phyloP scores from a whole-genome alignment of 2,797 vertebrate genomes.

The Myiotriccus ornatus region DNA sequence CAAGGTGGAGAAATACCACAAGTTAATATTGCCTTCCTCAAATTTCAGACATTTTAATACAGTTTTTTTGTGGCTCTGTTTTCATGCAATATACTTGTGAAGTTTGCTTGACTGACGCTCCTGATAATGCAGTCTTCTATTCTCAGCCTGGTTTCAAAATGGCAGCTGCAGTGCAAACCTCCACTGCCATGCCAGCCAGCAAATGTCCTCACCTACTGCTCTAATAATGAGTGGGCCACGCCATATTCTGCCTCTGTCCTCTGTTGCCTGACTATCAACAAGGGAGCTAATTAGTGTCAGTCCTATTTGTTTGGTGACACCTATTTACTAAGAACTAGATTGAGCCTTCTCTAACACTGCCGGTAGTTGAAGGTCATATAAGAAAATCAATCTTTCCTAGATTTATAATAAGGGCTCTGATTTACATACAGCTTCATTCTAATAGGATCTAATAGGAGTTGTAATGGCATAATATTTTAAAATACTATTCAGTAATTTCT shows the following conservation, averaged over 20 bases:
- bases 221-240: not conserved
- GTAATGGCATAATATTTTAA: not conserved
- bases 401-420: not conserved
- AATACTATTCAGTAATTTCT: not conserved
- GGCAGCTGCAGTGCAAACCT: not conserved
- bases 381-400: not conserved
- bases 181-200: not conserved
- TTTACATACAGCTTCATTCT: not conserved
- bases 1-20: not conserved
- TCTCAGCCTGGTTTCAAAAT: not conserved
- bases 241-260: not conserved
- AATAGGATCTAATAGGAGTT: not conserved
- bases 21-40: not conserved
- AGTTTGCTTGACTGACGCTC: not conserved
- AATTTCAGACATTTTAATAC: not conserved
- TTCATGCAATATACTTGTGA: not conserved
- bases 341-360: not conserved
- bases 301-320: slow-evolving; percentile 31
- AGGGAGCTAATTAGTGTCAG: slow-evolving; percentile 56
- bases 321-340: slow-evolving; percentile 9
- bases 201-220: not conserved
- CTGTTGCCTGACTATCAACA: not conserved
- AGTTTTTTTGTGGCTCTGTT: not conserved
- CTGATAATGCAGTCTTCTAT: not conserved
- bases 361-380: slow-evolving; percentile 27